These are phyloP conservation scores for Choreutis nemorana DNA, from an alignment of 2,888 invertebrate genomes.

Conservation along the genomic window DNA sequence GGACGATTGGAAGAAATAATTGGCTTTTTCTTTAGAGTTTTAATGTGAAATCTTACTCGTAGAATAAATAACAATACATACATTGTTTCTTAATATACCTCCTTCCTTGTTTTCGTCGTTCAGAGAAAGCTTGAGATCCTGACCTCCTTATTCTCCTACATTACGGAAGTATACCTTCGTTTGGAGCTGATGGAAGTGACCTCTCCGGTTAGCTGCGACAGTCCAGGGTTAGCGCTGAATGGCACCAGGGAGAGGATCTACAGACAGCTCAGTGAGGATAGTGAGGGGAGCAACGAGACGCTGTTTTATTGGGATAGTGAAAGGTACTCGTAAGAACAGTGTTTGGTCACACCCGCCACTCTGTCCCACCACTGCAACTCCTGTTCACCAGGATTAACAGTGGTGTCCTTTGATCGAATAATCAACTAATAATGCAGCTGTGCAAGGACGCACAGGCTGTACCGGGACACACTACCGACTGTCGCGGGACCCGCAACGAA, in stretches of 20 bases:
- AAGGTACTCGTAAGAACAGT: no score
- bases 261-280: conserved; percentile 31
- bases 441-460: no score
- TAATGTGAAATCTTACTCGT: background rate
- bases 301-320: conserved; percentile 42
- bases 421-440: no score
- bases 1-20: background rate
- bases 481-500: no score
- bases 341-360: no score
- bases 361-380: no score
- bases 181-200: conserved; percentile 16
- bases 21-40: background rate
- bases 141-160: conserved; percentile 25
- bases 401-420: no score
- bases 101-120: conserved; percentile 5
- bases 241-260: conserved; percentile 25
- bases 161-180: conserved; percentile 27
- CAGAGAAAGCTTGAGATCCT: conserved; percentile 30
- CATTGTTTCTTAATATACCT: background rate
- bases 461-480: no score
- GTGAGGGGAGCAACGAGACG: conserved; percentile 32
- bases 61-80: background rate
- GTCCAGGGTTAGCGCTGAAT: conserved; percentile 20
- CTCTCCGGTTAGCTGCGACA: conserved; percentile 26
- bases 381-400: no score